Conservation (phyloP, 1,140 invertebrate genomes). For the Megalonaias nervosa region DNA sequence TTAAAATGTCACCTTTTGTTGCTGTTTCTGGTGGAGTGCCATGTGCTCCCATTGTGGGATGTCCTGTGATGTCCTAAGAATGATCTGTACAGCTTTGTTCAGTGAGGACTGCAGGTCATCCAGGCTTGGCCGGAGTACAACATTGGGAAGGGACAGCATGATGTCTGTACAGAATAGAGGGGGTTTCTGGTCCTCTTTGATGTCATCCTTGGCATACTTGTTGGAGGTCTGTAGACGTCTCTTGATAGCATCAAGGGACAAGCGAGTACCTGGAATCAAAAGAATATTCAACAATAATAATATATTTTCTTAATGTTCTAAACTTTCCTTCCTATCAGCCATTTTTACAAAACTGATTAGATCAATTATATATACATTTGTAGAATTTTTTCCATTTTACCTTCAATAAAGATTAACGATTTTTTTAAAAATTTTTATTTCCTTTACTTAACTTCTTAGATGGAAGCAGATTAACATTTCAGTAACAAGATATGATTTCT, state of each 20-base stretch:
- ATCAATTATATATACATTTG: too few relatives aligned
- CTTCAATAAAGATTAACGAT: too few relatives aligned
- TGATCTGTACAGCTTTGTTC: constrained; percentile 75
- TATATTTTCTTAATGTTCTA: too few relatives aligned
- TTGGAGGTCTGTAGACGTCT: constrained; percentile 68
- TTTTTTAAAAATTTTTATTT: too few relatives aligned
- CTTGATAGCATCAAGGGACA: constrained; percentile 70
- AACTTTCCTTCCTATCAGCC: too few relatives aligned
- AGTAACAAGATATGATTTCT: too few relatives aligned
- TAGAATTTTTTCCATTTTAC: too few relatives aligned
- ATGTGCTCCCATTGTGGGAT: constrained; percentile 71
- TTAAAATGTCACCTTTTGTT: constrained; percentile 62
- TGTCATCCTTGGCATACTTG: constrained; percentile 62
- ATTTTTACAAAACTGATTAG: too few relatives aligned
- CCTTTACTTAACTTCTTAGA: too few relatives aligned
- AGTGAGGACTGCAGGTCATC: constrained; percentile 93
- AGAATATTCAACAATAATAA: too few relatives aligned
- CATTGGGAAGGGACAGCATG: constrained; percentile 87
- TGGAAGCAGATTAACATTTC: too few relatives aligned
- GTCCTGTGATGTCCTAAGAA: constrained; percentile 69
- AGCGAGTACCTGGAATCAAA: constrained; percentile 59
- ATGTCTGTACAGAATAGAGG: constrained; percentile 76
- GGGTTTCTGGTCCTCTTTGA: constrained; percentile 59
- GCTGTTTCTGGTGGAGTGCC: constrained; percentile 66
- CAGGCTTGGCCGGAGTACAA: constrained; percentile 88